These are phyloP conservation scores for Lagorchestes hirsutus DNA, from an alignment of 2,797 vertebrate species.

Conservation along the genomic window DNA sequence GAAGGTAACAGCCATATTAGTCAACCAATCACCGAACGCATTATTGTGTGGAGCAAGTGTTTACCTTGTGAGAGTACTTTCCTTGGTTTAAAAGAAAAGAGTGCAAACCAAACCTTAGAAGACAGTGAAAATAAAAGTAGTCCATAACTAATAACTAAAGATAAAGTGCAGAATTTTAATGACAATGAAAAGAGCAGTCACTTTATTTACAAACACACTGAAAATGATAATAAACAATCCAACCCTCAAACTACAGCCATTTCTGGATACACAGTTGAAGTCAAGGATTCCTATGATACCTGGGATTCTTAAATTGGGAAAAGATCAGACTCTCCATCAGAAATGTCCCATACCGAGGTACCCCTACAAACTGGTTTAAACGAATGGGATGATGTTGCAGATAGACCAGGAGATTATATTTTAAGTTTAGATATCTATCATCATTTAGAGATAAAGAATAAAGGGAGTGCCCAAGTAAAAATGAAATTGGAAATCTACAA, in stretches of 20 bases:
- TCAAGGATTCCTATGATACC: conserved; percentile 86
- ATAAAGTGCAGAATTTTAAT: conserved; percentile 86
- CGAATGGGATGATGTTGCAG: conserved; percentile 86
- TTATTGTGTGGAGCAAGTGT: conserved; percentile 80
- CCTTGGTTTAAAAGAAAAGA: conserved; percentile 83
- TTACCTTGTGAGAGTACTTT: conserved; percentile 82
- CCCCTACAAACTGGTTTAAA: conserved; percentile 87
- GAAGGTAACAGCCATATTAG: conserved; percentile 86
- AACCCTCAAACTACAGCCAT: conserved; percentile 80
- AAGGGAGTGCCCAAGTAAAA: conserved; percentile 81
- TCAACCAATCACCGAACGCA: conserved; percentile 82
- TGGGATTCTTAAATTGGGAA: conserved; percentile 89
- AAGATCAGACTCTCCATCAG: conserved; percentile 85
- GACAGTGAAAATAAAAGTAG: conserved; percentile 85
- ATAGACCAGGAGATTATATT: conserved; percentile 83
- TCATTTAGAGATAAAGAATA: conserved; percentile 84
- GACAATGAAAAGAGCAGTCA: conserved; percentile 90
- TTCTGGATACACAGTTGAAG: conserved; percentile 84
- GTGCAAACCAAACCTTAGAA: conserved; percentile 82
- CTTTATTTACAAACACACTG: conserved; percentile 87
- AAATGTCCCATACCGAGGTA: conserved; percentile 84
- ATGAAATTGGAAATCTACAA: conserved; percentile 86
- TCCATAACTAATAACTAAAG: conserved; percentile 84
- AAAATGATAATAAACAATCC: conserved; percentile 87
- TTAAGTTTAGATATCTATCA: conserved; percentile 84